These are phyloP conservation scores for Pterophyllum scalare DNA, from an alignment of 2,113 vertebrate species.

Conservation along the genomic window DNA sequence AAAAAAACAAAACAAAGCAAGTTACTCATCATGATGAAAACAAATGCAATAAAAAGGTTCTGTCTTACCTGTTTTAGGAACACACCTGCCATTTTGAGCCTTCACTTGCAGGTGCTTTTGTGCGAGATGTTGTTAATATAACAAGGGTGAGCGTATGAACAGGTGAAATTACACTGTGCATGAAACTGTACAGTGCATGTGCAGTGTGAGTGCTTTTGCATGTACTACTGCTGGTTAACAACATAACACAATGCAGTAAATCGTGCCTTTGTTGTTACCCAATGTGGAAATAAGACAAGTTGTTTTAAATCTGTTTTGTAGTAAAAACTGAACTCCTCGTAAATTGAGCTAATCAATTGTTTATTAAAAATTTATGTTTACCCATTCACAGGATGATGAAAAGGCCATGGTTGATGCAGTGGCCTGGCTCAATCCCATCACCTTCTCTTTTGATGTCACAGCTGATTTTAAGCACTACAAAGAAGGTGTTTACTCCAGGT, in stretches of 20 bases:
- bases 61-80: constrained; percentile 70
- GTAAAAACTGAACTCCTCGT: background rate
- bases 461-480: constrained; percentile 84
- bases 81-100: constrained; percentile 83
- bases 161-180: background rate
- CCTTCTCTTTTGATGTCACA: constrained; percentile 87
- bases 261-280: background rate
- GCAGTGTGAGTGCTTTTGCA: background rate
- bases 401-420: constrained; percentile 87
- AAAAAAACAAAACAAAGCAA: too few relatives aligned
- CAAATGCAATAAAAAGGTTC: background rate
- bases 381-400: constrained; percentile 83
- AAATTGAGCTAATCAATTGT: background rate
- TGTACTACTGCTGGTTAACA: background rate
- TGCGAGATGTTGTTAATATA: constrained; percentile 89
- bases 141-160: constrained; percentile 78
- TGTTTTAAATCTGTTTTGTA: background rate
- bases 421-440: constrained; percentile 87
- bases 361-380: background rate
- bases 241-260: background rate
- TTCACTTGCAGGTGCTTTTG: constrained; percentile 82
- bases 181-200: background rate
- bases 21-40: background rate
- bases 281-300: background rate
- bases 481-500: constrained; percentile 88